Conservation (phyloP, 2,888 invertebrate genomes). For the Chaetogeoica ovagalla region DNA sequence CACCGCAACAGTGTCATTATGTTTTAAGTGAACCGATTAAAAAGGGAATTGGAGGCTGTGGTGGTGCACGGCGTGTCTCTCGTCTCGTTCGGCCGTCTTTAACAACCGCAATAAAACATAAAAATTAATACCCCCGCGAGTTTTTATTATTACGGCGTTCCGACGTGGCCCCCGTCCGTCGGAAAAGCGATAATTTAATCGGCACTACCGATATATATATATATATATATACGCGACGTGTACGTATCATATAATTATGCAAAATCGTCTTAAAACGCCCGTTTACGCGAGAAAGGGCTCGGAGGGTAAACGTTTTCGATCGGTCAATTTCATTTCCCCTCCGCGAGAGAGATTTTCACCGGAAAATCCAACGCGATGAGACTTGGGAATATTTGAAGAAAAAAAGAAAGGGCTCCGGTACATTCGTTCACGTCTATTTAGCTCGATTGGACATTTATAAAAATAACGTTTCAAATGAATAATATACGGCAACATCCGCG, state of each 20-base stretch:
- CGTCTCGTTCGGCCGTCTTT: conserved; percentile 15
- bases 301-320: neutral
- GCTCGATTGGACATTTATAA: no score
- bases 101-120: conserved; percentile 43
- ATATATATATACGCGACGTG: no score
- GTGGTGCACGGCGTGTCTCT: neutral
- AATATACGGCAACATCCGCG: no score
- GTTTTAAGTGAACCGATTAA: conserved; percentile 39
- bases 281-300: no score
- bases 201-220: neutral
- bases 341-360: neutral
- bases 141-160: conserved; percentile 26
- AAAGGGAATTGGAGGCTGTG: conserved; percentile 11
- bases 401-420: neutral
- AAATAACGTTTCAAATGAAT: no score
- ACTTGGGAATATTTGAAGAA: neutral
- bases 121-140: conserved; percentile 43
- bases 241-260: no score
- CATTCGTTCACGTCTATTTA: no score
- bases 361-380: conserved; percentile 3
- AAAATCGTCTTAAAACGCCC: neutral
- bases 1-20: conserved; percentile 35
- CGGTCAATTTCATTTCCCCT: conserved; percentile 5
- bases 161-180: neutral
- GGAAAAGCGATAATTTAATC: conserved; percentile 18